Conservation (phyloP, 2,888 invertebrate genomes). For the Luffia ferchaultella region DNA sequence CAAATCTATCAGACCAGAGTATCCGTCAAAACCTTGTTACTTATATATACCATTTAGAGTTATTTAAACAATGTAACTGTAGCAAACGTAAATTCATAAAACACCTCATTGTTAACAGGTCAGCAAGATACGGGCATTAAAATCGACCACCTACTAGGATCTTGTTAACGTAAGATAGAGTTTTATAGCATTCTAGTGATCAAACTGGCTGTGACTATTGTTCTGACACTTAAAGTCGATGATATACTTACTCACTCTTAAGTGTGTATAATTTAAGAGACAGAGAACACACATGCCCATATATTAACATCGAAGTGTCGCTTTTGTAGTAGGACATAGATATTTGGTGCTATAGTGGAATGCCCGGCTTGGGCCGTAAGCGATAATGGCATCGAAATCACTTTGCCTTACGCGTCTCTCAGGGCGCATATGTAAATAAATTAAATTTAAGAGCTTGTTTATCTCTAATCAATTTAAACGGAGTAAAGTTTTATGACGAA, state of each 20-base stretch:
- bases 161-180: neutral
- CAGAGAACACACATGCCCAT: too few species aligned
- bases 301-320: too few species aligned
- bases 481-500: neutral
- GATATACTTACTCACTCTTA: too few species aligned
- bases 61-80: neutral
- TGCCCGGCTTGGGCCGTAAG: neutral
- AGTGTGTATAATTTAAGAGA: too few species aligned
- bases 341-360: too few species aligned
- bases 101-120: neutral
- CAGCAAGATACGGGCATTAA: neutral
- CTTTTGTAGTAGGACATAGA: too few species aligned
- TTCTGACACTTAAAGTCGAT: too few species aligned
- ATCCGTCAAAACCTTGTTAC: too few species aligned
- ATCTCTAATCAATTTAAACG: conserved; percentile 5
- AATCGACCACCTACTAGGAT: neutral
- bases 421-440: conserved; percentile 2
- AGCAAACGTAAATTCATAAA: neutral
- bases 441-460: conserved; percentile 3
- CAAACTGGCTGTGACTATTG: neutral
- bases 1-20: too few species aligned
- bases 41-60: neutral
- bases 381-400: neutral
- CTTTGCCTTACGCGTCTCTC: neutral
- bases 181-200: neutral